Evolutionary conservation across 2,888 invertebrate species (phyloP).

Genomic region (Ischnura elegans): DNA sequence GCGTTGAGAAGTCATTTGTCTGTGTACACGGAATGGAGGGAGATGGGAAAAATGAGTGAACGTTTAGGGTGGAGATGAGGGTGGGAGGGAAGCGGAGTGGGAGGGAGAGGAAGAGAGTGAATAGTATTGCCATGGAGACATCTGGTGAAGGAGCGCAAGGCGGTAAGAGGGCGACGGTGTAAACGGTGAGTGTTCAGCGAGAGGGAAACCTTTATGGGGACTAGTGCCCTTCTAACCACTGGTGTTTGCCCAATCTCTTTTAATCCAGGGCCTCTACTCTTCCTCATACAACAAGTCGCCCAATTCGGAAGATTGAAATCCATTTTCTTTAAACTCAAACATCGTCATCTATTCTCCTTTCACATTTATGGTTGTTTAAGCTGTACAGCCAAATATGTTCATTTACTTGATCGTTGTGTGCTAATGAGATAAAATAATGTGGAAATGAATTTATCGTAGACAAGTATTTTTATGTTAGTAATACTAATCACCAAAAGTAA

Average conservation of each 20-base stretch:
- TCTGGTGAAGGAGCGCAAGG: too few relatives aligned
- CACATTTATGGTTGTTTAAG: not conserved
- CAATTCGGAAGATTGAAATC: not conserved
- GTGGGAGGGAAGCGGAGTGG: not conserved
- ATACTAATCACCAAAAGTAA: too few relatives aligned
- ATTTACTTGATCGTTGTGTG: too few relatives aligned
- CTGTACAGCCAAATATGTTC: too few relatives aligned
- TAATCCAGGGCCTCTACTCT: not conserved
- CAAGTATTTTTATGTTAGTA: too few relatives aligned
- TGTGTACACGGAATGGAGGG: not conserved
- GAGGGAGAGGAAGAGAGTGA: not conserved
- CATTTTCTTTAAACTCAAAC: too few relatives aligned
- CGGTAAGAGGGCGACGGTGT: not conserved
- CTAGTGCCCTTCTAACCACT: not conserved
- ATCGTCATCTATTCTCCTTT: too few relatives aligned
- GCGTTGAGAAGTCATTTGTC: not conserved
- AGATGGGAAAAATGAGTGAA: too few relatives aligned
- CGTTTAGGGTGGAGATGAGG: too few relatives aligned
- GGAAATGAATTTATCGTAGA: too few relatives aligned
- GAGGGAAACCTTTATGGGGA: not conserved
- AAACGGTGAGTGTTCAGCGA: not conserved
- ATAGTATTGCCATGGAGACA: too few relatives aligned
- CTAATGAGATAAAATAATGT: too few relatives aligned
- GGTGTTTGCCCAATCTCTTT: not conserved
- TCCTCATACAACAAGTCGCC: not conserved